Evolutionary conservation across 1,140 invertebrate species (phyloP).

Genomic region (Holcopasites calliopsidis): DNA sequence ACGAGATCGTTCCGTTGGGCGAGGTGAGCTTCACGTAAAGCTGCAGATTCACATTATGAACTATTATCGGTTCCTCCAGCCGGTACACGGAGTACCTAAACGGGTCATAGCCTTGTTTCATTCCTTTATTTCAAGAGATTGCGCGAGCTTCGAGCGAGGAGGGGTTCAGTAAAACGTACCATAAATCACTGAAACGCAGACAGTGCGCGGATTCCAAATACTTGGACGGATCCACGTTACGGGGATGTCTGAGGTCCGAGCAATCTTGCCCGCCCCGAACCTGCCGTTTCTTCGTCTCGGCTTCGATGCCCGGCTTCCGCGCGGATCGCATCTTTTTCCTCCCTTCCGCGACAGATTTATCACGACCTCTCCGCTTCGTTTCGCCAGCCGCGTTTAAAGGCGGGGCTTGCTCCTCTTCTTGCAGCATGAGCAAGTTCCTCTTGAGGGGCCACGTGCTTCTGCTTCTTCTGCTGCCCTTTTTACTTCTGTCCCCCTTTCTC

Average conservation of each 20-base stretch:
- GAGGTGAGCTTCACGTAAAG: conserved; percentile 75
- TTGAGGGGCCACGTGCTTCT: conserved; percentile 40
- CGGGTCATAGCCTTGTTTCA: not conserved
- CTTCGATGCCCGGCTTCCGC: not conserved
- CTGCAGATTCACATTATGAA: conserved; percentile 73
- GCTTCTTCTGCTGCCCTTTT: conserved; percentile 24
- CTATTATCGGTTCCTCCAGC: conserved; percentile 71
- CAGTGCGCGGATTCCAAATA: conserved; percentile 80
- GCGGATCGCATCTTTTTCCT: not conserved
- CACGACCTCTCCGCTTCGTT: not conserved
- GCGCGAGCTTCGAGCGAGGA: not conserved
- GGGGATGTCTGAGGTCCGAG: conserved; percentile 71
- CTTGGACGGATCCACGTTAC: conserved; percentile 68
- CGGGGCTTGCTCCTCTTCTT: conserved; percentile 18
- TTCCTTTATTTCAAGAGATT: not conserved
- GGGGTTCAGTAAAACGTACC: conserved; percentile 60
- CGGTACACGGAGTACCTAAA: conserved; percentile 75
- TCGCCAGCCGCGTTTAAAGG: not conserved
- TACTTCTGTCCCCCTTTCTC: conserved; percentile 38
- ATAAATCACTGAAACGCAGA: conserved; percentile 79
- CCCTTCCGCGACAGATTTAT: not conserved
- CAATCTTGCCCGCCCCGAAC: conserved; percentile 78
- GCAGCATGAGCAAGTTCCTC: conserved; percentile 50
- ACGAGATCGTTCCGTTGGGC: conserved; percentile 63
- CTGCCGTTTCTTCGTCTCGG: conserved; percentile 64